Base-by-base conservation (phyloP, 1,140 invertebrate species). In the Drosophila saltans region DNA sequence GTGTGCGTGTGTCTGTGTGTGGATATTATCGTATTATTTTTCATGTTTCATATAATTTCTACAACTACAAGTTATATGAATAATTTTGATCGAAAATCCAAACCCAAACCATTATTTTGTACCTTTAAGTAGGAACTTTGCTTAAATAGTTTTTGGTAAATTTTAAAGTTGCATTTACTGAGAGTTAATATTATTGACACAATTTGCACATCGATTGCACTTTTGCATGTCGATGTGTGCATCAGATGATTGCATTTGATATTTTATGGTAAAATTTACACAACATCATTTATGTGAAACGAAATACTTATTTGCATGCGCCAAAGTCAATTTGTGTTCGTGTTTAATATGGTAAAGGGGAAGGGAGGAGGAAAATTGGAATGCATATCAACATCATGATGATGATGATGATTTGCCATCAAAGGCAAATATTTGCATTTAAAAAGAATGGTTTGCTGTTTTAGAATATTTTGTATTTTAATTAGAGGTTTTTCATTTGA, bases 241-340 rank as follows among this genome's bases (percentile, higher is more conserved):
- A 39, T 24, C 33, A 36, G 30, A 59, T 59, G 16, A 40, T 40
- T 59, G 33, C 10, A 36, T 36, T 24, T 59, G 33, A 59, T 39
- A 59, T 40, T 39, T 59, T 59, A 4, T 33, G n/a, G 11, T 33
- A 58, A 39, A 36, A 58, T 39, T 39, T 61, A 61, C 24, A 61
- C 21, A 8, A 61, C 60, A 62, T 43, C 40, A 63, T 63, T 45
- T 45, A 63, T 63, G 24, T 43, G 10, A 36, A 41, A 39, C 28
- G 48, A 28, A n/a, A 65, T 52, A 33, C 33, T 33, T 65, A 52
- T 65, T 65, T 65, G 63, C 45, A 55, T 65, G 63, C 21, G 28
- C 45, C 30, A 52, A 45, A 45, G 24, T 59, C 57, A 40, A 10
- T 59, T 59, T 58, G 30, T 30, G n/a, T 33, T 30, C 6, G 33